Conservation (phyloP, 1,140 invertebrate genomes). For the Archegozetes longisetosus region DNA sequence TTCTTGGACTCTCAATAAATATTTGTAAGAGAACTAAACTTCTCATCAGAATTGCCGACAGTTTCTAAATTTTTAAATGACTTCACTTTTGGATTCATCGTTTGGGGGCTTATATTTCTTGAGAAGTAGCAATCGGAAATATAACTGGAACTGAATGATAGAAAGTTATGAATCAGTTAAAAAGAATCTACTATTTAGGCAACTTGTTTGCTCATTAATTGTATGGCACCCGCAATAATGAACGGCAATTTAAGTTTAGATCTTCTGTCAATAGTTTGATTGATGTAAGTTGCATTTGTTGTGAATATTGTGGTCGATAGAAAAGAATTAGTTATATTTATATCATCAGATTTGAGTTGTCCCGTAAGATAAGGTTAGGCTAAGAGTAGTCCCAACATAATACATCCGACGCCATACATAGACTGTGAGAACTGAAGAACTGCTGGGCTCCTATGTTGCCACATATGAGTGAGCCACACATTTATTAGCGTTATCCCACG, state of each 20-base stretch:
- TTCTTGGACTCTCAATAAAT: too few species aligned
- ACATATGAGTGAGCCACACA: constrained; percentile 2
- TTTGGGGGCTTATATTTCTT: too few species aligned
- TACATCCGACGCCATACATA: constrained; percentile 3
- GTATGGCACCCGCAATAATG: background rate
- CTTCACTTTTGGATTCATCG: too few species aligned
- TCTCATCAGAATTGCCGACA: too few species aligned
- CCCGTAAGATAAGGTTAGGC: constrained; percentile 2
- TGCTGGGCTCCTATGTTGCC: background rate
- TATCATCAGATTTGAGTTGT: background rate
- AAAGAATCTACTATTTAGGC: too few species aligned
- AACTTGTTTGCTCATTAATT: too few species aligned
- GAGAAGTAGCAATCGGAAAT: background rate
- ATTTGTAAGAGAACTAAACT: too few species aligned
- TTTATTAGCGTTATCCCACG: constrained; percentile 8
- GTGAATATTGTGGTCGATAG: background rate
- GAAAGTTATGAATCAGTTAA: too few species aligned
- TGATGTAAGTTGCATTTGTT: background rate
- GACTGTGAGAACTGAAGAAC: background rate
- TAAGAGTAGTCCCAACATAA: background rate
- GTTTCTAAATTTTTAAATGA: too few species aligned
- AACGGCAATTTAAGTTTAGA: background rate
- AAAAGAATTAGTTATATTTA: background rate
- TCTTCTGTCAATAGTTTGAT: background rate
- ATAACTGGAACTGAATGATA: background rate